Percentiles rank a stretch among this genome's conserved stretches.
These are phyloP conservation scores for Trissolcus japonicus DNA, from an alignment of 2,888 invertebrate genomes.

Conservation along the genomic window DNA sequence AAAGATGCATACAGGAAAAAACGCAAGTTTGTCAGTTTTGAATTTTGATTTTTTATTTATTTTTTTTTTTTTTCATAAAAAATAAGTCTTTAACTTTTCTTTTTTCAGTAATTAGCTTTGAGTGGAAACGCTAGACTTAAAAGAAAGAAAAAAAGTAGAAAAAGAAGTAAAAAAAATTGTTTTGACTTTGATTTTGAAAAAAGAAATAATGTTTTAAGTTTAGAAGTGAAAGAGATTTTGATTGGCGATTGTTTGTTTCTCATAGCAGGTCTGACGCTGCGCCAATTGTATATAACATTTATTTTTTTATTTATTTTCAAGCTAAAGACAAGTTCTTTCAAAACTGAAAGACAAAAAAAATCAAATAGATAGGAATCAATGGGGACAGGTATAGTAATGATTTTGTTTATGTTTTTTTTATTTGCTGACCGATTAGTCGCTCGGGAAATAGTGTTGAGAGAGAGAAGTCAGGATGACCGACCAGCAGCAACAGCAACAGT, in stretches of 20 bases:
- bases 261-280: slow-evolving; percentile 74
- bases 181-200: slow-evolving; percentile 8
- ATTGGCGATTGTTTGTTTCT: slow-evolving; percentile 73
- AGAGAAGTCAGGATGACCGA: slow-evolving; percentile 69
- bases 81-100: not conserved
- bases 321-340: slow-evolving; percentile 36
- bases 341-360: slow-evolving; percentile 36
- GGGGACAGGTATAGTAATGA: slow-evolving; percentile 69
- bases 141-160: slow-evolving; percentile 5
- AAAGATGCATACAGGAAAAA: slow-evolving; percentile 39
- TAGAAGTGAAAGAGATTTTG: slow-evolving; percentile 17
- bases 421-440: slow-evolving; percentile 72
- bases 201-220: slow-evolving; percentile 3
- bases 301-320: slow-evolving; percentile 74
- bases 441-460: slow-evolving; percentile 16
- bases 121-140: slow-evolving; percentile 47
- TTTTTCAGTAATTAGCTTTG: slow-evolving; percentile 27
- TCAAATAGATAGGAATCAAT: slow-evolving; percentile 5
- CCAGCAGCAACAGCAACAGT: slow-evolving; percentile 58
- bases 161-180: slow-evolving; percentile 8
- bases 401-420: slow-evolving; percentile 77
- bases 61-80: slow-evolving; percentile 7
- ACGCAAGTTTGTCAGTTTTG: slow-evolving; percentile 37
- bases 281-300: slow-evolving; percentile 69
- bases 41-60: not conserved